Base-by-base conservation (phyloP, 2,888 invertebrate species). In the Lobophora halterata region DNA sequence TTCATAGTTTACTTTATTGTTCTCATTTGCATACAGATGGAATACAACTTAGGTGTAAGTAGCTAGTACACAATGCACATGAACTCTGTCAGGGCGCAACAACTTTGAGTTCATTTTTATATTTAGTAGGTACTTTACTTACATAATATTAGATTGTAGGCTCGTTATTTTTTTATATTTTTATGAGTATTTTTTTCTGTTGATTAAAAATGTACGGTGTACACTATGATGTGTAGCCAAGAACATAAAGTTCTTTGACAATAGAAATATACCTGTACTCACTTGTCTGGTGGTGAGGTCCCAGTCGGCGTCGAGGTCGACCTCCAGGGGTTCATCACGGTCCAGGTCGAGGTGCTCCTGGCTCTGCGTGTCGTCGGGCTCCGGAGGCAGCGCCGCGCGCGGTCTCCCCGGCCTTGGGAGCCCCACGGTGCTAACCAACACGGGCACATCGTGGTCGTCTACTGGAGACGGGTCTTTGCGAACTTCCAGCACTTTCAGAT, bases 271-370 rank as follows among this genome's bases (percentile, higher is more conserved):
- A 5, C 14, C 5, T 14, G n/a, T 16, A 30, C 18, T 26, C 23
- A 95, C 95, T 90, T 97, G 97, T 72, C 96, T 93, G 0, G 98
- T 97, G 1, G 97, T 97, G 16, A 98, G 90, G 71, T 98, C 98
- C 97, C 97, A 97, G 44, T 95, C 93, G 20, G 94, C 92, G 3
- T 76, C 76, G 44, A 74, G 46, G 31, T 81, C 75, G 0, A 85
- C 60, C 48, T 79, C 72, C 17, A 81, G 75, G 0, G 90, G 86
- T 27, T 91, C 89, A 14, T 91, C 91, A 9, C 90, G 88, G 0
- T 91, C 90, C 5, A 90, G 80, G 30, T 92, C 91, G 1, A 88
- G 62, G 13, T 81, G 77, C 27, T 79, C 73, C 19, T 68, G 72
- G 45, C 61, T 65, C 39, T 65, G 71, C 1, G 48, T 66, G 20